These are phyloP conservation scores for Lapara coniferarum DNA, from an alignment of 2,888 invertebrate genomes.

Conservation along the genomic window DNA sequence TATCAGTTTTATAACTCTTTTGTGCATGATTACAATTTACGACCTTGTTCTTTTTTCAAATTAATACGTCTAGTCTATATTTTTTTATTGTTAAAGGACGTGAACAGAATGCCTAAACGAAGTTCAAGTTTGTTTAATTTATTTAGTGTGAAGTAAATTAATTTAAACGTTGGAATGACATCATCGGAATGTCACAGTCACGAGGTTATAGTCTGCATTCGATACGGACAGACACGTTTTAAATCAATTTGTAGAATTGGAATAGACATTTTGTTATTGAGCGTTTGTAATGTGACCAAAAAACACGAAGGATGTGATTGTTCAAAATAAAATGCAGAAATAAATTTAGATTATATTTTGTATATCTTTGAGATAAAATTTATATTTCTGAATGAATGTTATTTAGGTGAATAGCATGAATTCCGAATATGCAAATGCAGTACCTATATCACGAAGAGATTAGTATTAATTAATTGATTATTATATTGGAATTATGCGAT, in stretches of 20 bases:
- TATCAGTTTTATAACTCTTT: no score
- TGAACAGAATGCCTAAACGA: background rate
- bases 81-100: slow-evolving; percentile 2
- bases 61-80: background rate
- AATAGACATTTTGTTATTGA: slow-evolving; percentile 48
- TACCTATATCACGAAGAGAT: no score
- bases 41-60: no score
- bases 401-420: no score
- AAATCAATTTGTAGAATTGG: slow-evolving; percentile 67
- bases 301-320: background rate
- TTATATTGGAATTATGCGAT: no score
- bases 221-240: slow-evolving; percentile 58
- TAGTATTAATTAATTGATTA: no score
- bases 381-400: no score
- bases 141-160: slow-evolving; percentile 3
- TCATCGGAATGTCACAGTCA: slow-evolving; percentile 41
- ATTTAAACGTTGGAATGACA: slow-evolving; percentile 34
- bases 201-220: slow-evolving; percentile 45
- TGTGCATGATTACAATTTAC: no score
- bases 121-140: slow-evolving; percentile 5
- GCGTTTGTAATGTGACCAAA: slow-evolving; percentile 40
- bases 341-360: no score
- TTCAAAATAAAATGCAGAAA: background rate
- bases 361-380: no score
- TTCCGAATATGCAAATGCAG: no score